Evolutionary conservation across 2,113 vertebrate species (phyloP).

Genomic region (Scomber japonicus): DNA sequence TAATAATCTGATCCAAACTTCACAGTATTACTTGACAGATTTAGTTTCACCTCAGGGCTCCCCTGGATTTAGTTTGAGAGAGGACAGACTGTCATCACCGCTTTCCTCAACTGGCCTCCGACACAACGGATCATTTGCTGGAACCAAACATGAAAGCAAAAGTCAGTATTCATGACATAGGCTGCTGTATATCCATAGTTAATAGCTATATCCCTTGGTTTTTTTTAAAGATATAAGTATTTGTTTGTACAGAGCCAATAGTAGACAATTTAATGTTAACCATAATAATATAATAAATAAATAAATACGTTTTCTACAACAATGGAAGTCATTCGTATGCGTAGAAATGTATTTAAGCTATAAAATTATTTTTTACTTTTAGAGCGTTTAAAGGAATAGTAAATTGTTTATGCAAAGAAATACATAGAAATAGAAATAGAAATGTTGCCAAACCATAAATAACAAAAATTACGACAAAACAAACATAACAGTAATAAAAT

Average conservation of each 20-base stretch:
- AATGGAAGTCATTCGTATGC: too few species aligned
- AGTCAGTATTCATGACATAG: background rate
- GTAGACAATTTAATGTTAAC: background rate
- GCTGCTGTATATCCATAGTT: background rate
- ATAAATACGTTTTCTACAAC: too few species aligned
- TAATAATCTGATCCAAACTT: conserved; percentile 10
- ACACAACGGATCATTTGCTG: conserved; percentile 68
- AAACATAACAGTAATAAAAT: too few species aligned
- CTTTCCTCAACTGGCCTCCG: conserved; percentile 82
- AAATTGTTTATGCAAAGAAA: too few species aligned
- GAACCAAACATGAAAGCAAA: conserved; percentile 21
- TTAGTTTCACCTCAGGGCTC: conserved; percentile 44
- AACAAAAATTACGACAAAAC: too few species aligned
- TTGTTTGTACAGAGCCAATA: background rate
- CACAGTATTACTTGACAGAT: conserved; percentile 5
- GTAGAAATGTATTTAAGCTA: too few species aligned
- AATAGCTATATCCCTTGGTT: background rate
- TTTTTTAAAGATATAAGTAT: background rate
- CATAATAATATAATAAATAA: too few species aligned
- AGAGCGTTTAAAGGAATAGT: too few species aligned
- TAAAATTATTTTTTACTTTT: too few species aligned
- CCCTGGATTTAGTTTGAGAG: conserved; percentile 56
- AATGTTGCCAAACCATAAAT: too few species aligned
- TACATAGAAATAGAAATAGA: too few species aligned
- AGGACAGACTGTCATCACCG: conserved; percentile 65